These are phyloP conservation scores for Eumacrocentrus americanus DNA, from an alignment of 2,888 invertebrate genomes.

Conservation along the genomic window DNA sequence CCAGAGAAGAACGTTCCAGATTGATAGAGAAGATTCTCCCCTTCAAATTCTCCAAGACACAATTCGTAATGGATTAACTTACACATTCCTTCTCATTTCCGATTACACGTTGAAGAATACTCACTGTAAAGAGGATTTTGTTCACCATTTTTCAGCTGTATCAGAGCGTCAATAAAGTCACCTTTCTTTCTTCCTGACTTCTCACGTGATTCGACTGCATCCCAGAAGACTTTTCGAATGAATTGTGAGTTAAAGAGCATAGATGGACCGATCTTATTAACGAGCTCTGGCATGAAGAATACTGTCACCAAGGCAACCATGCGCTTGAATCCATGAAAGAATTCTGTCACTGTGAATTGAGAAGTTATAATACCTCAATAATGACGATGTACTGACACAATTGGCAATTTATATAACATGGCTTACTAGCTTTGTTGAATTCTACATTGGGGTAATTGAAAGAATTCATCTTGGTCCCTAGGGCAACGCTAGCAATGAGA, in stretches of 20 bases:
- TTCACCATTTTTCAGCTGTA: conserved; percentile 50
- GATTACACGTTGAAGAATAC: no score
- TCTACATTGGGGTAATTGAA: conserved; percentile 48
- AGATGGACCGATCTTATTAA: conserved; percentile 47
- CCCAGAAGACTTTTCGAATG: conserved; percentile 51
- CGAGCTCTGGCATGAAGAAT: conserved; percentile 54
- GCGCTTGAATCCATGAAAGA: conserved; percentile 53
- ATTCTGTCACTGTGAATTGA: conserved; percentile 43
- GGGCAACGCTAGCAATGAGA: conserved; percentile 48
- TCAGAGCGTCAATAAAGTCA: conserved; percentile 53
- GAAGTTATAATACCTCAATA: background rate
- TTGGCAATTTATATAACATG: no score
- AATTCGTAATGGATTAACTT: no score
- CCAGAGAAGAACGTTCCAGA: conserved; percentile 56
- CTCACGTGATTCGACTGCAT: conserved; percentile 47
- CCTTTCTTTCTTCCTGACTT: conserved; percentile 47
- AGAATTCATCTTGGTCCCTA: conserved; percentile 46
- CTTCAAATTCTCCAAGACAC: conserved; percentile 57
- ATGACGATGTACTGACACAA: no score
- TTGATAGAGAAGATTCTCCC: conserved; percentile 53
- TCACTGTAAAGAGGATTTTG: conserved; percentile 53
- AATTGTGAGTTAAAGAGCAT: conserved; percentile 50
- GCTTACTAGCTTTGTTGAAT: conserved; percentile 45
- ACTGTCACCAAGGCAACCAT: conserved; percentile 54
- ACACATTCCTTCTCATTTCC: no score